Conservation (phyloP, 1,140 invertebrate species). For the Galleria mellonella region DNA sequence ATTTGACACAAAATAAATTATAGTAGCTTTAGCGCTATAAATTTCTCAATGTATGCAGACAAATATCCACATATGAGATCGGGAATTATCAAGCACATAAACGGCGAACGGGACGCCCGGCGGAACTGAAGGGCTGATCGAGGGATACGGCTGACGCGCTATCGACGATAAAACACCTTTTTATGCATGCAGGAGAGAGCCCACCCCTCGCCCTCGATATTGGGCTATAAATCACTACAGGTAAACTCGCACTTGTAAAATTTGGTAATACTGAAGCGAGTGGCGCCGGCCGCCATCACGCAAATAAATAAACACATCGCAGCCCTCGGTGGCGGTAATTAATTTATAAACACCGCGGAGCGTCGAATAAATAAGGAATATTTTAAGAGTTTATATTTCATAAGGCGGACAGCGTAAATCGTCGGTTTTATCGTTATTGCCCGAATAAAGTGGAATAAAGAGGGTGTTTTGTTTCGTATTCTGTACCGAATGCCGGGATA, state of each 20-base stretch:
- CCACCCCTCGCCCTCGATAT: conserved; percentile 9
- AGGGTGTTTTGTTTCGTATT: too few species aligned
- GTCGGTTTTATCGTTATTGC: conserved; percentile 4
- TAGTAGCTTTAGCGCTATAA: too few species aligned
- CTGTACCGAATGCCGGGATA: too few species aligned
- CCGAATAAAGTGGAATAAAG: too few species aligned
- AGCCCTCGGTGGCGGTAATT: not conserved
- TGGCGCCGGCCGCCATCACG: not conserved
- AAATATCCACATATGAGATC: too few species aligned
- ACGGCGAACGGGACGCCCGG: not conserved
- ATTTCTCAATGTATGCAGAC: too few species aligned
- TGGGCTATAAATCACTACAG: conserved; percentile 11
- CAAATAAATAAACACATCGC: not conserved
- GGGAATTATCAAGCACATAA: too few species aligned
- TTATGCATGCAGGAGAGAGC: conserved; percentile 11
- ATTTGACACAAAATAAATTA: too few species aligned
- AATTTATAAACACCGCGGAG: conserved; percentile 8
- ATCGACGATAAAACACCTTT: conserved; percentile 15
- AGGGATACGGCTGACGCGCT: not conserved
- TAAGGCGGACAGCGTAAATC: conserved; percentile 1
- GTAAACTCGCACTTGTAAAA: conserved; percentile 11
- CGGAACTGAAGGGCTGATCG: not conserved
- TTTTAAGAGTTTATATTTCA: conserved; percentile 10
- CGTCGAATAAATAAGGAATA: conserved; percentile 10
- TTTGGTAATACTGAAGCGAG: conserved; percentile 7